Base-by-base conservation (phyloP, 2,113 vertebrate species). In the Zosterops japonicus region DNA sequence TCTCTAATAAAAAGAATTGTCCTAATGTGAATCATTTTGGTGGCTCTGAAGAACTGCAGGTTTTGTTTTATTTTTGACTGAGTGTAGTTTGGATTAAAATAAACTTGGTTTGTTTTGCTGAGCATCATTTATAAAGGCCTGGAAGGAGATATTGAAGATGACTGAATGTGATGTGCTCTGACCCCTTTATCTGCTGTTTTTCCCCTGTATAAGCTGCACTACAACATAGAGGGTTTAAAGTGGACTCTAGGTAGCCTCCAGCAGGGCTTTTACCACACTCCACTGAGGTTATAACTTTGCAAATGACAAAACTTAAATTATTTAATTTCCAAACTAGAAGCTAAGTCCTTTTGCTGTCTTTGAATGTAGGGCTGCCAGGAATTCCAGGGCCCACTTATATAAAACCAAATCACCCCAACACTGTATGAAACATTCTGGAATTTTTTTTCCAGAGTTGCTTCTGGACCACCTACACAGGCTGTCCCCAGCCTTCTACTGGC, bases 21-120 rank as follows among this genome's bases (percentile, higher is more conserved):
- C 22, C n/a, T 74, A 50, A 50, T 0, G 11, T 2, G 0, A 83
- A 63, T 61, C 0, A 10, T 71, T 87, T 87, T 67, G 35, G 14
- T 70, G 39, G 16, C 4, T 46, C 42, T 65, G 49, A 41, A 53
- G 29, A 79, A 64, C 20, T 19, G 5, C 11, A 42, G 33, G 24
- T 9, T 61, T 85, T 67, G 3, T 36, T 87, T 52, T 44, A 36
- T 35, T 83, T 83, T 77, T 72, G 11, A 52, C 74, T 64, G 24
- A 46, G 17, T 64, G 21, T 14, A 59, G 42, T 33, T 50, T 82
- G 35, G 21, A 59, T 94, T 78, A 89, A 95, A 89, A 74, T 39
- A 68, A 82, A 63, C 18, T 42, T 39, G 17, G 8, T 77, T 81
- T 67, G 19, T 71, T 91, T 91, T 67, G 44, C 33, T 56, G 29